Evolutionary conservation across 2,797 vertebrate species (phyloP), one percentile per base, ranked within the genome.

Genomic region (Xenopus petersii): DNA sequence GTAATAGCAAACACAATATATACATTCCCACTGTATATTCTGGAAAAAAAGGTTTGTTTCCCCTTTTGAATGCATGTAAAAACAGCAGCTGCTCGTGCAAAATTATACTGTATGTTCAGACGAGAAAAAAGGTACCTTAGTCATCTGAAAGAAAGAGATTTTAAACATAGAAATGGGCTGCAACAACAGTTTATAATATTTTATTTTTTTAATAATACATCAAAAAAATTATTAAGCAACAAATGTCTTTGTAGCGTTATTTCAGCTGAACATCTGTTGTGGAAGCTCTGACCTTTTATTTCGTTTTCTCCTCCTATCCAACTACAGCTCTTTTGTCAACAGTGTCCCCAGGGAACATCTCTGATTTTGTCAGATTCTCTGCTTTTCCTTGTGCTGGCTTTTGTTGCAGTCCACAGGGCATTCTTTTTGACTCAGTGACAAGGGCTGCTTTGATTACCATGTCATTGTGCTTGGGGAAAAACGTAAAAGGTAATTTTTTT

Each of bases 401-500:
- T 63, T 79, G 77, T 66, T 67, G 16, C 36, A 15, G 10, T 33
- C 62, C 61, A 71, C 12, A 55, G 67, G 48, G 60, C 11, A 16
- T 69, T 66, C 65, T 72, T 75, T 21, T 74, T 67, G 49, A 56
- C 73, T 69, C 36, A 21, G 74, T 78, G 71, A 83, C 64, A 81
- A 81, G 66, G 79, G 72, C 47, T 62, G 79, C 74, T 79, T 80
- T 74, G 36, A 62, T 84, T 81, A 81, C 67, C 15, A 75, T 62
- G 12, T 67, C 17, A 81, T 21, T 73, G 17, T 75, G 71, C 36
- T 62, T 71, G 74, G 72, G 80, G 68, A 61, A 80, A 67, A 80
- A 47, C 8, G 65, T 71, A 81, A 81, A 79, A 64, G 64, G 67
- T 73, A 74, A 7, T 30, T 42, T 42, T 42, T 42, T 42, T 42